phyloP scores from a whole-genome alignment of 2,113 vertebrate species.

The Plestiodon gilberti region DNA sequence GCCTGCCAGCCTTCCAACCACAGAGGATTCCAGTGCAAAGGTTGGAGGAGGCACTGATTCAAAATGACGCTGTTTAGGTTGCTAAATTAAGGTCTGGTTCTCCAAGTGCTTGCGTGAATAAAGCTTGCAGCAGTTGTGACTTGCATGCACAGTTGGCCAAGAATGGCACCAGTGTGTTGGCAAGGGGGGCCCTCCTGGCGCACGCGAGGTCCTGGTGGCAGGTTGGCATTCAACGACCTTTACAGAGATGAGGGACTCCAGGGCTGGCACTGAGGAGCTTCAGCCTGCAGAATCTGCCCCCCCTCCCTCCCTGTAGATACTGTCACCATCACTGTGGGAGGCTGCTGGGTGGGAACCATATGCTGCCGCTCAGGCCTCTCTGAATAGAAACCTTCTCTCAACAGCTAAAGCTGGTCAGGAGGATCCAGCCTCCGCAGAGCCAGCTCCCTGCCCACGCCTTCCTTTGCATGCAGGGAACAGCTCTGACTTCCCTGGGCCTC shows the following conservation, averaged over 20 bases:
- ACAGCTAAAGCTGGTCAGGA: not conserved
- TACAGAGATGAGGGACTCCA: not conserved
- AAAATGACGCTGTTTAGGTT: not conserved
- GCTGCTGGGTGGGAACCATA: not conserved
- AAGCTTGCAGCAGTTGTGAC: not conserved
- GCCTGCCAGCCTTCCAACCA: not conserved
- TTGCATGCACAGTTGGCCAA: not conserved
- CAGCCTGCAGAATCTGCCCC: not conserved
- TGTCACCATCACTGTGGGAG: not conserved
- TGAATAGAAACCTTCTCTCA: constrained; percentile 26
- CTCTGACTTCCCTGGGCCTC: not conserved
- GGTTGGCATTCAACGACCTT: not conserved
- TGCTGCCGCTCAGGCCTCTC: constrained; percentile 2
- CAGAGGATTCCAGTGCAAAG: not conserved
- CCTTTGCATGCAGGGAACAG: constrained; percentile 8
- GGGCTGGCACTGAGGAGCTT: not conserved
- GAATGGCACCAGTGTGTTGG: not conserved
- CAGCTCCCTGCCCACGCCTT: constrained; percentile 23
- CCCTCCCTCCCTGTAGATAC: not conserved
- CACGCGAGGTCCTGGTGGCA: not conserved
- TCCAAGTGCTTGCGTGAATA: not conserved
- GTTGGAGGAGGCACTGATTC: not conserved
- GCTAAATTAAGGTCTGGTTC: not conserved
- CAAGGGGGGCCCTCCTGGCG: not conserved
- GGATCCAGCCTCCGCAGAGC: not conserved